A percentile compares a stretch with the other conserved stretches of the same genome.
Evolutionary conservation across 2,113 vertebrate genomes (phyloP).

Genomic region (Oreocharis arfaki): DNA sequence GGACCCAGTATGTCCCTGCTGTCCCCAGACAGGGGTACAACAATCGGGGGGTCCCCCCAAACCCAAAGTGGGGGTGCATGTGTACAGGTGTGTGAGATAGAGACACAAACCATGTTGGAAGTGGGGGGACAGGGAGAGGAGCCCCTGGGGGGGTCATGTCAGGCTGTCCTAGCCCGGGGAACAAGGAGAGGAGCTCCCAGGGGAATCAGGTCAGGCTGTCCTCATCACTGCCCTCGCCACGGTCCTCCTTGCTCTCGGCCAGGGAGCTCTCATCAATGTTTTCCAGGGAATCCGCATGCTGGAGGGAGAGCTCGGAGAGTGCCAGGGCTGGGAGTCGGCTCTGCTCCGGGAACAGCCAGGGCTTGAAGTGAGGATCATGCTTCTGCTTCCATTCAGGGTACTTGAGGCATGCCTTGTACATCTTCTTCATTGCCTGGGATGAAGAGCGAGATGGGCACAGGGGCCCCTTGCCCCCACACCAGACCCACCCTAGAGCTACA

Average conservation of each 20-base stretch:
- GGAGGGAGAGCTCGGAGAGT: constrained; percentile 84
- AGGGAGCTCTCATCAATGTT: constrained; percentile 90
- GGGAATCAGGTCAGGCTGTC: constrained; percentile 75
- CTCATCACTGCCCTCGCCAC: constrained; percentile 80
- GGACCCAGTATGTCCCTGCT: not conserved
- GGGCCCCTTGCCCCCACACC: not conserved
- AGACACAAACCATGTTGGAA: not conserved
- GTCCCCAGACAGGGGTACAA: not conserved
- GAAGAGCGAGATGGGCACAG: not conserved
- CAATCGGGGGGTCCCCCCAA: not conserved
- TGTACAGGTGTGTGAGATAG: not conserved
- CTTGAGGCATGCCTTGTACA: constrained; percentile 89
- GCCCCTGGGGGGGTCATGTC: not conserved
- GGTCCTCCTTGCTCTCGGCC: constrained; percentile 79
- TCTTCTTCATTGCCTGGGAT: constrained; percentile 88
- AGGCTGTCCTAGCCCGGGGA: constrained; percentile 71
- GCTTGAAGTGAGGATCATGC: constrained; percentile 85
- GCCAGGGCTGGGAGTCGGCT: constrained; percentile 81
- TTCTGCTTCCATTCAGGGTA: constrained; percentile 90
- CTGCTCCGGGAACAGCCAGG: constrained; percentile 93
- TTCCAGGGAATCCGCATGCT: constrained; percentile 90
- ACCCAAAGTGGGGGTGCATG: not conserved
- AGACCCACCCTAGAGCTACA: not conserved
- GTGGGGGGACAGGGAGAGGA: not conserved
- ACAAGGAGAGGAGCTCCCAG: not conserved